phyloP scores from a whole-genome alignment of 1,140 invertebrate genomes.

The Capitella teleta region DNA sequence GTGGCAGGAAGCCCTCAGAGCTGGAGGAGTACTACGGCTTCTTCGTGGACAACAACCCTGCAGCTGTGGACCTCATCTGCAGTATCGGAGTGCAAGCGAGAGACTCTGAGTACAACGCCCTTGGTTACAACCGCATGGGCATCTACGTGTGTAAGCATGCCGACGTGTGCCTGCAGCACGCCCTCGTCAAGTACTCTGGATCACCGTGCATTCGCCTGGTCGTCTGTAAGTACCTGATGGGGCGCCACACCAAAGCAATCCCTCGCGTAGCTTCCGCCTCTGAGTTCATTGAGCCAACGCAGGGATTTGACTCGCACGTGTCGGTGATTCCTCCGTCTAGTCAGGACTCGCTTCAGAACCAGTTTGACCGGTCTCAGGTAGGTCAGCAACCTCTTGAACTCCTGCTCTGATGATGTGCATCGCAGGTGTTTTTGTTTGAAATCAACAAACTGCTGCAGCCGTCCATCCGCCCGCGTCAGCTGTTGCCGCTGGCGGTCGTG shows the following conservation, averaged over 20 bases:
- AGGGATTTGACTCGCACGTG: conserved; percentile 10
- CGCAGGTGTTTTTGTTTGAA: conserved; percentile 13
- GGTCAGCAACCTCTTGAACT: background rate
- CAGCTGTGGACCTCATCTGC: conserved; percentile 1
- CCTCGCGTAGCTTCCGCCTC: conserved; percentile 12
- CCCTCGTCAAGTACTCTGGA: conserved; percentile 11
- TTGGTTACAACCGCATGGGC: conserved; percentile 14
- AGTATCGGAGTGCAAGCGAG: conserved; percentile 1
- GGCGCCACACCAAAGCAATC: conserved; percentile 10
- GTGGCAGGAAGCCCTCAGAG: conserved; percentile 5
- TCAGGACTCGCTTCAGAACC: conserved; percentile 12
- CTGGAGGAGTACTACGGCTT: conserved; percentile 10
- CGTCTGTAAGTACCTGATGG: conserved; percentile 14
- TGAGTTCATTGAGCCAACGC: conserved; percentile 15
- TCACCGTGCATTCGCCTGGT: conserved; percentile 10
- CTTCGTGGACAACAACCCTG: conserved; percentile 12
- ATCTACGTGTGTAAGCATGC: conserved; percentile 11
- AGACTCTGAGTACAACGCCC: conserved; percentile 14
- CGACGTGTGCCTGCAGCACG: conserved; percentile 14
- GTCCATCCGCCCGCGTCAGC: conserved; percentile 3
- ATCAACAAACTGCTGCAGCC: conserved; percentile 14
- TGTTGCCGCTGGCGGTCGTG: conserved; percentile 10
- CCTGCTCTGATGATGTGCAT: background rate
- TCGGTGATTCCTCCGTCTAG: conserved; percentile 10
- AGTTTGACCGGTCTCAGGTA: conserved; percentile 14